A percentile compares a stretch with the other conserved stretches of the same genome.
Conservation (phyloP, 2,113 vertebrate species). For the Marmota flaviventris region DNA sequence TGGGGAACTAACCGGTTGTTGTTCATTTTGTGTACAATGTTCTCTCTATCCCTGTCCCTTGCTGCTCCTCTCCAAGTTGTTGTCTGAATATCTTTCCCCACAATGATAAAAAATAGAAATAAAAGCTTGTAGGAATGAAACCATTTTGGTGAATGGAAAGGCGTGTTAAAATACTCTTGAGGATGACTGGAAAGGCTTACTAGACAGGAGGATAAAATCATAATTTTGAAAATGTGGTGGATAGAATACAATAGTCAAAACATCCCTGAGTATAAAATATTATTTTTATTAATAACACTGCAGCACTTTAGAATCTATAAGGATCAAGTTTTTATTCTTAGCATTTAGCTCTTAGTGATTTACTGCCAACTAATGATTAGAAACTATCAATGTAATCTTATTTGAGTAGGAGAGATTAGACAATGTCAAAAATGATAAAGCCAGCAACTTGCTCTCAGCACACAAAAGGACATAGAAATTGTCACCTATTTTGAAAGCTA, state of each 20-base stretch:
- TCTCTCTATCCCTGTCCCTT: background rate
- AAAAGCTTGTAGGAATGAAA: background rate
- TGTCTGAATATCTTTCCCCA: background rate
- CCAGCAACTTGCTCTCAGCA: background rate
- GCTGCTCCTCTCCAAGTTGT: background rate
- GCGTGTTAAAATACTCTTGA: background rate
- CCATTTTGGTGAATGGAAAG: background rate
- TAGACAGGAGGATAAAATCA: background rate
- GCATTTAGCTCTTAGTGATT: background rate
- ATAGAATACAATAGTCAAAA: background rate
- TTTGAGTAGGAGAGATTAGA: background rate
- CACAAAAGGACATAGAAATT: background rate
- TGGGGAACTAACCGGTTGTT: background rate
- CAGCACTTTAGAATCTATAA: background rate
- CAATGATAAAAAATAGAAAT: background rate
- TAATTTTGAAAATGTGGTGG: background rate
- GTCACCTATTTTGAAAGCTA: constrained; percentile 15
- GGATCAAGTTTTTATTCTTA: background rate
- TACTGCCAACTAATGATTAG: constrained; percentile 39
- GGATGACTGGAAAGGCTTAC: background rate
- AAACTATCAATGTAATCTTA: background rate
- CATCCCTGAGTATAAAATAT: background rate
- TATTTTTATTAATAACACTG: constrained; percentile 1
- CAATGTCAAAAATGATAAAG: constrained; percentile 7
- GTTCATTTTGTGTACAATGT: background rate